Conservation (phyloP, 2,888 invertebrate genomes). For the Platypus cylindrus region DNA sequence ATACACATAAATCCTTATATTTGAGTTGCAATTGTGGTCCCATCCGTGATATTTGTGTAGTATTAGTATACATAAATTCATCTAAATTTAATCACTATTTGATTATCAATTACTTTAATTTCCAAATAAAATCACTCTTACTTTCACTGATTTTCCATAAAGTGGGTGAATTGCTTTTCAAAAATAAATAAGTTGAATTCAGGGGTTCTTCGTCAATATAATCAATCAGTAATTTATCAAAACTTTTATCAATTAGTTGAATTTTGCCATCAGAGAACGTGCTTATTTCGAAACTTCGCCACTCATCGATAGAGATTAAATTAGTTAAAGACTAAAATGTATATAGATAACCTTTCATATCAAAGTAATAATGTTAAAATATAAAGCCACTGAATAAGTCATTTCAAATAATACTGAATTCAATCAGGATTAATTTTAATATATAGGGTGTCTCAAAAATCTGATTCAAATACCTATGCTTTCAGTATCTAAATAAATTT, state of each 20-base stretch:
- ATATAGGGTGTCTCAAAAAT: too few relatives aligned
- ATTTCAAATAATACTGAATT: neutral
- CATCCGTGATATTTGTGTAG: slow-evolving; percentile 23
- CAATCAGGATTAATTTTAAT: too few relatives aligned
- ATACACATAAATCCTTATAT: slow-evolving; percentile 26
- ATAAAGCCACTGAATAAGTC: slow-evolving; percentile 1
- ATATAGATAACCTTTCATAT: slow-evolving; percentile 6
- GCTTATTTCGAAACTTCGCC: slow-evolving; percentile 27
- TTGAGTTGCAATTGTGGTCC: slow-evolving; percentile 25
- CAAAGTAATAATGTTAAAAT: slow-evolving; percentile 1
- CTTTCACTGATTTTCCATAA: slow-evolving; percentile 32
- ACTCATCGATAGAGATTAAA: slow-evolving; percentile 26
- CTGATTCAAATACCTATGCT: neutral
- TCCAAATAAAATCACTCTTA: slow-evolving; percentile 21
- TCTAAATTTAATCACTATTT: slow-evolving; percentile 25
- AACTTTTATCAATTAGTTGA: slow-evolving; percentile 22
- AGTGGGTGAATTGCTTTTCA: slow-evolving; percentile 24
- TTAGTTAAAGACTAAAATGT: slow-evolving; percentile 22
- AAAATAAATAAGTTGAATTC: slow-evolving; percentile 24
- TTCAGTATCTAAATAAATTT: neutral
- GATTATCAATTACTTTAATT: too few relatives aligned
- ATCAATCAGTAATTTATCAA: slow-evolving; percentile 23
- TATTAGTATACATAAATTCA: slow-evolving; percentile 27
- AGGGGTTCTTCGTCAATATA: slow-evolving; percentile 21
- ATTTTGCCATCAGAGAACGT: slow-evolving; percentile 21